Percentiles rank a stretch among this genome's conserved stretches.
Conservation (phyloP, 37 sponge, comb jelly and placozoan genomes). For the Oopsacas minuta region DNA sequence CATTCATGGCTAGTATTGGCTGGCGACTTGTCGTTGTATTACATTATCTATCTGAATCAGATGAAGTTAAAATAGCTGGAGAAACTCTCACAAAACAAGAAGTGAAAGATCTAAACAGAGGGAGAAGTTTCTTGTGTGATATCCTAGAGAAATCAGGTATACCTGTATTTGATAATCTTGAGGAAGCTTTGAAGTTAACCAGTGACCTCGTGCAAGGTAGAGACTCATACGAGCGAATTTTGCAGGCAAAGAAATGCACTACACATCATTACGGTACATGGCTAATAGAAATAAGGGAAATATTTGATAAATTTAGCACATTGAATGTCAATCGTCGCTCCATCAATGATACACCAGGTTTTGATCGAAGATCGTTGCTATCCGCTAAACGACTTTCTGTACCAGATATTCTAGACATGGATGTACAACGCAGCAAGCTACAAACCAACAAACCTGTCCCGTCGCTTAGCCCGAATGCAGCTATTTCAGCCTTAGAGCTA, state of each 20-base stretch:
- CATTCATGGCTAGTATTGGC: conserved; percentile 40
- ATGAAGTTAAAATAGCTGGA: conserved; percentile 20
- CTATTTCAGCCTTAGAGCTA: neutral
- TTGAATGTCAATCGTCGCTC: neutral
- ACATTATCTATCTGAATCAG: neutral
- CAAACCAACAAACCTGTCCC: neutral
- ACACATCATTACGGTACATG: neutral
- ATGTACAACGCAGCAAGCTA: neutral
- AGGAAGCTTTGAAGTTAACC: neutral
- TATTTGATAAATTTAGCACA: neutral
- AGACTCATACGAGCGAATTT: neutral
- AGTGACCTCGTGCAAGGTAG: neutral
- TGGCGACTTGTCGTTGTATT: conserved; percentile 8
- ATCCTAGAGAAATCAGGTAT: conserved; percentile 25
- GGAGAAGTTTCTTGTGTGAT: conserved; percentile 41
- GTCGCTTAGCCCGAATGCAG: neutral
- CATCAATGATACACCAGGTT: neutral
- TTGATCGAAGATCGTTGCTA: neutral
- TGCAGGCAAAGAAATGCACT: neutral
- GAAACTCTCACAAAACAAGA: conserved; percentile 37
- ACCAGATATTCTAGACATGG: neutral
- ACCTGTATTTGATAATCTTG: conserved; percentile 25
- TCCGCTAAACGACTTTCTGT: neutral
- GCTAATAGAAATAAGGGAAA: neutral
- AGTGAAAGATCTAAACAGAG: conserved; percentile 57